Percentiles rank a stretch among this genome's conserved stretches.
These are phyloP conservation scores for Agrilus planipennis DNA, from an alignment of 1,140 invertebrate species.

Conservation along the genomic window DNA sequence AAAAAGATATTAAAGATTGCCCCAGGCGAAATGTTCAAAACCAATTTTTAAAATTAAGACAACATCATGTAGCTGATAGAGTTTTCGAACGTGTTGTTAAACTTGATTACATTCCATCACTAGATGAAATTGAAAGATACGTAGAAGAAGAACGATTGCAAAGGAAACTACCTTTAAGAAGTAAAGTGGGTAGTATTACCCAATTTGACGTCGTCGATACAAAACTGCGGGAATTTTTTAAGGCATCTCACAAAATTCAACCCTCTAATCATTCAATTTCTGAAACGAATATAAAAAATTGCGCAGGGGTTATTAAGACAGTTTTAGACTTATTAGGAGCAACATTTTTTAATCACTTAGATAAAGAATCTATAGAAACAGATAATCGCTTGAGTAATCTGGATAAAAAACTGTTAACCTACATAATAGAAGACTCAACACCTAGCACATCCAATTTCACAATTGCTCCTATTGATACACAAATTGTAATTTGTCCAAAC, in stretches of 20 bases:
- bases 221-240: no score
- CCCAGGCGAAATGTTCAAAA: slow-evolving; percentile 17
- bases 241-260: no score
- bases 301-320: neutral
- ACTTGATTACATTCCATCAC: no score
- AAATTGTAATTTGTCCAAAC: slow-evolving; percentile 11
- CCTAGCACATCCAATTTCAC: neutral
- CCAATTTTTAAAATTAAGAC: slow-evolving; percentile 1
- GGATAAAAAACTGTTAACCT: slow-evolving; percentile 5
- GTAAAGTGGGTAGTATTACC: no score
- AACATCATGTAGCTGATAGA: neutral
- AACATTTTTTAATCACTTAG: neutral
- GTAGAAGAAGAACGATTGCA: no score
- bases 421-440: slow-evolving; percentile 2
- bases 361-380: neutral
- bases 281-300: neutral
- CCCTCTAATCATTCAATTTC: no score
- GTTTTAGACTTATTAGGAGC: neutral
- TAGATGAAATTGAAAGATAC: no score
- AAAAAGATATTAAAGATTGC: slow-evolving; percentile 23
- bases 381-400: neutral
- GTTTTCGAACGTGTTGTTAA: neutral
- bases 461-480: neutral
- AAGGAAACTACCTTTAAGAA: no score
- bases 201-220: no score